Percentiles rank a stretch among this genome's conserved stretches.
Conservation (phyloP, 2,113 vertebrate species). For the Pelodiscus sinensis region DNA sequence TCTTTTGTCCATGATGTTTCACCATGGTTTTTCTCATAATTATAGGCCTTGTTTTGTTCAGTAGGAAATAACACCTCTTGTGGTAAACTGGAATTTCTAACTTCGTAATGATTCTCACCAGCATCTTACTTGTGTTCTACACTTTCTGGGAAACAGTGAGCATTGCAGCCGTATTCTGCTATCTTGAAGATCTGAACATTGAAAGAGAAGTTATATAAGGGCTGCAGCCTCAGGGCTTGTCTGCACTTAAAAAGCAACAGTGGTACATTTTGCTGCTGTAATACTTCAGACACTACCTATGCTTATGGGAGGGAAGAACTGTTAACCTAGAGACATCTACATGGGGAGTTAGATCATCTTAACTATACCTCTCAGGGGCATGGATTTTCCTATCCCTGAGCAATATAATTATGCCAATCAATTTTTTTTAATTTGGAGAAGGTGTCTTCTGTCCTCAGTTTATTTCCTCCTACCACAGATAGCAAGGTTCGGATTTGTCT, state of each 20-base stretch:
- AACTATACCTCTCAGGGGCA: background rate
- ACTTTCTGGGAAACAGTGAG: background rate
- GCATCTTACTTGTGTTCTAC: background rate
- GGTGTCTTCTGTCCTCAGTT: background rate
- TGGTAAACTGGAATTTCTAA: background rate
- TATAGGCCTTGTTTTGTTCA: background rate
- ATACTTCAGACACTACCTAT: background rate
- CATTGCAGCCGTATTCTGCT: background rate
- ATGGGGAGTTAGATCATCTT: background rate
- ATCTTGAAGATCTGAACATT: background rate
- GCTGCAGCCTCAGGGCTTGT: background rate
- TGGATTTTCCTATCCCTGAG: background rate
- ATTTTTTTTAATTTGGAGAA: background rate
- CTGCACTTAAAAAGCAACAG: background rate
- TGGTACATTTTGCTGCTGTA: background rate
- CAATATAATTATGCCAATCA: background rate
- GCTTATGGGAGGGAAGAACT: background rate
- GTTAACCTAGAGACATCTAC: background rate
- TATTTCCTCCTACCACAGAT: background rate
- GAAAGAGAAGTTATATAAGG: background rate
- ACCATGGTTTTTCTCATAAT: background rate
- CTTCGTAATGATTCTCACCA: background rate
- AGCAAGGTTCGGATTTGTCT: background rate
- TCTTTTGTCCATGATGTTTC: background rate
- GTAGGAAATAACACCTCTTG: background rate